These are phyloP conservation scores for Sicus ferrugineus DNA, from an alignment of 2,888 invertebrate genomes.

Conservation along the genomic window DNA sequence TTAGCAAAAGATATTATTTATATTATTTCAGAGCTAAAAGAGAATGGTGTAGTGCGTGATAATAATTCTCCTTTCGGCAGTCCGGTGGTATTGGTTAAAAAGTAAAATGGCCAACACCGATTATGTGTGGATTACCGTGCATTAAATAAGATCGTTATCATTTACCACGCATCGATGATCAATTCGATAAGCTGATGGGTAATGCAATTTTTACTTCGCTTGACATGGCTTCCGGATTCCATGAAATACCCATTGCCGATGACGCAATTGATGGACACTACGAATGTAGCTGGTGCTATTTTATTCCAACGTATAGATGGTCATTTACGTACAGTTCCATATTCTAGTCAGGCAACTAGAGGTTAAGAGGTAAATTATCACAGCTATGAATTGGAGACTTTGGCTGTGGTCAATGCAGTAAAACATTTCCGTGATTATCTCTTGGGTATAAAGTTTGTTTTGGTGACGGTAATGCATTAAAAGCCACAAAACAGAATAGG, in stretches of 20 bases:
- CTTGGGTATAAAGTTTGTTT: slow-evolving; percentile 13
- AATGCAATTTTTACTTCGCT: slow-evolving; percentile 6
- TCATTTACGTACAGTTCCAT: slow-evolving; percentile 16
- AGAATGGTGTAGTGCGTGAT: not conserved
- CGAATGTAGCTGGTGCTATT: too few relatives aligned
- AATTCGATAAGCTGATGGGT: slow-evolving; percentile 6
- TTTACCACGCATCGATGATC: slow-evolving; percentile 13
- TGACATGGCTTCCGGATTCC: slow-evolving; percentile 19
- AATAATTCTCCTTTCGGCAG: not conserved
- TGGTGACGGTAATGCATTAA: slow-evolving; percentile 28
- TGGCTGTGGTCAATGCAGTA: not conserved
- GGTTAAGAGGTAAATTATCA: not conserved
- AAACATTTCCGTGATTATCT: not conserved
- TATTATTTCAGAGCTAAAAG: not conserved
- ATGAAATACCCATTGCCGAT: slow-evolving; percentile 19
- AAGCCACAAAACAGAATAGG: not conserved
- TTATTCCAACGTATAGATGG: slow-evolving; percentile 6
- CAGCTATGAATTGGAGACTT: too few relatives aligned
- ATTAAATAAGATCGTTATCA: slow-evolving; percentile 22
- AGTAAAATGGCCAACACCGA: not conserved
- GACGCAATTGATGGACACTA: slow-evolving; percentile 2
- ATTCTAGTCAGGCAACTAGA: slow-evolving; percentile 6
- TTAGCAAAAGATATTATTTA: not conserved
- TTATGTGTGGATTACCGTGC: slow-evolving; percentile 20
- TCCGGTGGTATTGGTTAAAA: not conserved